These are phyloP conservation scores for Drosophila prostipennis DNA, from an alignment of 2,888 invertebrate genomes.

Conservation along the genomic window DNA sequence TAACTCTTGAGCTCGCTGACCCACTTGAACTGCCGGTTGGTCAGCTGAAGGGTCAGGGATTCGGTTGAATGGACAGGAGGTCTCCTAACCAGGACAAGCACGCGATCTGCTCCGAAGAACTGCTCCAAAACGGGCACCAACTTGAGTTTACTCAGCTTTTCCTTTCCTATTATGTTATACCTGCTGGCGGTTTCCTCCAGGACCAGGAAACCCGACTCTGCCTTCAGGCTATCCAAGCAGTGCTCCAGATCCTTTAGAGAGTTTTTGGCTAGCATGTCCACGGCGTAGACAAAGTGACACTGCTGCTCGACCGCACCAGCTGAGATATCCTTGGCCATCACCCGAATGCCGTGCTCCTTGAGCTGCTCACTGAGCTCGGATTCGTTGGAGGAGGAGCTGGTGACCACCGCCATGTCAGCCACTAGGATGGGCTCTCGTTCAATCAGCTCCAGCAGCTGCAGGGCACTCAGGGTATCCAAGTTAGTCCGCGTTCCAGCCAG, in stretches of 20 bases:
- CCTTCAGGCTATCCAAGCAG: constrained; percentile 87
- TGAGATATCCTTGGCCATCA: constrained; percentile 87
- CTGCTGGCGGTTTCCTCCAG: constrained; percentile 87
- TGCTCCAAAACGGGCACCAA: constrained; percentile 87
- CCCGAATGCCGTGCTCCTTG: constrained; percentile 87
- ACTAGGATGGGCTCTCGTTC: constrained; percentile 91
- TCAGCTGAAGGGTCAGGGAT: constrained; percentile 87
- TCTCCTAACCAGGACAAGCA: constrained; percentile 88
- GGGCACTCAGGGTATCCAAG: constrained; percentile 88
- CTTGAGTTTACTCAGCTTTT: constrained; percentile 82
- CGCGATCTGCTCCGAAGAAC: constrained; percentile 87
- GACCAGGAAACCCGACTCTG: constrained; percentile 90
- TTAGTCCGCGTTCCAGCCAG: constrained; percentile 85
- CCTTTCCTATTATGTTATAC: constrained; percentile 83
- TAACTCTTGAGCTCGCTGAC: constrained; percentile 91
- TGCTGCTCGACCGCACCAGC: constrained; percentile 87
- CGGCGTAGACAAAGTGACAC: constrained; percentile 88
- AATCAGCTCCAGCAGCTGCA: constrained; percentile 86
- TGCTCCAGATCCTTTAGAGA: constrained; percentile 85
- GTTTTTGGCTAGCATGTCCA: constrained; percentile 86
- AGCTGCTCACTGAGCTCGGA: constrained; percentile 85
- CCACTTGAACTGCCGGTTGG: constrained; percentile 91
- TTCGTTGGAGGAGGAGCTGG: constrained; percentile 84
- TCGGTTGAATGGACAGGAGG: constrained; percentile 50
- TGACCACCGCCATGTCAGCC: constrained; percentile 87